Percentiles rank a stretch among this genome's conserved stretches.
Conservation (phyloP, 2,888 invertebrate genomes). For the Tipula confusa region DNA sequence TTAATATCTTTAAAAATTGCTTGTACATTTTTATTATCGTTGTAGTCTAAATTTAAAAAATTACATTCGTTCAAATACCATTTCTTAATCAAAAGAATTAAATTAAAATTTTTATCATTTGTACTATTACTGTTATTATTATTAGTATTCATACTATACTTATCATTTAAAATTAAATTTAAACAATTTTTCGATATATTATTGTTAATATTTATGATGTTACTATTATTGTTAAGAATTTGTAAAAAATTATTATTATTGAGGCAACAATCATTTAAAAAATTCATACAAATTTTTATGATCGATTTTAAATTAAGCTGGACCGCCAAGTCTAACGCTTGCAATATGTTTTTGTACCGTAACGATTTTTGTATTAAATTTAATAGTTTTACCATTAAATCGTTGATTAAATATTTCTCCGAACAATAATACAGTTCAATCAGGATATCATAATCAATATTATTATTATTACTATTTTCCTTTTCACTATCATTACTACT, state of each 20-base stretch:
- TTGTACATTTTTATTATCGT: slow-evolving; percentile 37
- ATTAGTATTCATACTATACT: slow-evolving; percentile 29
- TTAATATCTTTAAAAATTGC: slow-evolving; percentile 1
- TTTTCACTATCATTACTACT: neutral
- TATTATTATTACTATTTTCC: neutral
- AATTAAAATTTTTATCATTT: slow-evolving; percentile 40
- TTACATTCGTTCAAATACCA: slow-evolving; percentile 48
- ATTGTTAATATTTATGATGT: slow-evolving; percentile 37
- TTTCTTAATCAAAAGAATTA: slow-evolving; percentile 46
- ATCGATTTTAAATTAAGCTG: slow-evolving; percentile 45
- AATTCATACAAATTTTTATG: slow-evolving; percentile 43
- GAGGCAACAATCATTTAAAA: slow-evolving; percentile 46
- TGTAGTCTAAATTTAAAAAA: slow-evolving; percentile 39
- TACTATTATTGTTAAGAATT: neutral
- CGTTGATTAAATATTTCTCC: slow-evolving; percentile 47
- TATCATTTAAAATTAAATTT: slow-evolving; percentile 42
- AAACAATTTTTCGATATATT: slow-evolving; percentile 46
- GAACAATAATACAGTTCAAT: slow-evolving; percentile 48
- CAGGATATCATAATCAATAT: slow-evolving; percentile 41
- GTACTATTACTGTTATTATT: slow-evolving; percentile 35
- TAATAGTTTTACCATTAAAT: slow-evolving; percentile 42
- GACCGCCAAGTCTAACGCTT: slow-evolving; percentile 45
- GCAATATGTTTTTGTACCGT: slow-evolving; percentile 46
- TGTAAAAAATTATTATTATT: slow-evolving; percentile 39
- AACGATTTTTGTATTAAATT: slow-evolving; percentile 43